Base-by-base conservation (phyloP, 2,113 vertebrate genomes). In the Rhinoderma darwinii region DNA sequence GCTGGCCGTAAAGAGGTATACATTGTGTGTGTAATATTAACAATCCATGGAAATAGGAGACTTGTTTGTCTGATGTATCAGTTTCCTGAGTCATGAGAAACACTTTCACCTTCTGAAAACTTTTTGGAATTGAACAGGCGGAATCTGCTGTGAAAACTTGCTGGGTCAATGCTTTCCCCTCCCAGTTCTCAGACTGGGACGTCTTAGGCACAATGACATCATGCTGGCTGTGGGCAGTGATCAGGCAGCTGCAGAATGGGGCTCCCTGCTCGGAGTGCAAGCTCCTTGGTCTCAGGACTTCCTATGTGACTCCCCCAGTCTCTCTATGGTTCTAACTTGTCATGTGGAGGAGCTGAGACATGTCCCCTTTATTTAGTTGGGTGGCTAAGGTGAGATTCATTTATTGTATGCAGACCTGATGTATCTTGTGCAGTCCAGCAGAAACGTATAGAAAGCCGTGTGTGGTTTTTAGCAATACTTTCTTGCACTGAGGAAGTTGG, bases 361-460 rank as follows among this genome's bases (percentile, higher is more conserved):
- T 97, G 96, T 93, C 95, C 84, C 94, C 94, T 84, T 90, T 96
- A 92, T 95, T 96, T 91, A 95, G 94, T 92, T 97, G 95, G 96
- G 94, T 96, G 91, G 93, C 94, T 75, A 96, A 96, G 96, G 96
- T 96, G 94, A 93, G 94, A 17, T 30, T 35, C n/a, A 30, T 32
- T 77, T 27, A 27, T 76, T 12, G 5, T 6, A n/a, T 39, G 61
- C 0, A 9, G 20, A 10, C 56, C 9, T 61, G 6, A 10, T 61
- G 22, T 27, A 7, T 27, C 12, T 8, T 61, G 56, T 30, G 1
- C 11, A 15, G 61, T 6, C 15, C 61, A 18, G 30, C 6, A 54
- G 51, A 20, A 54, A 54, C 14, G 15, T 66, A 18, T 18, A 32
- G 63, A 17, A 30, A 30, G 9, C 5, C 12, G 27, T 39, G 66